Conservation (phyloP, 2,888 invertebrate genomes). For the Meiosimyza decipiens region DNA sequence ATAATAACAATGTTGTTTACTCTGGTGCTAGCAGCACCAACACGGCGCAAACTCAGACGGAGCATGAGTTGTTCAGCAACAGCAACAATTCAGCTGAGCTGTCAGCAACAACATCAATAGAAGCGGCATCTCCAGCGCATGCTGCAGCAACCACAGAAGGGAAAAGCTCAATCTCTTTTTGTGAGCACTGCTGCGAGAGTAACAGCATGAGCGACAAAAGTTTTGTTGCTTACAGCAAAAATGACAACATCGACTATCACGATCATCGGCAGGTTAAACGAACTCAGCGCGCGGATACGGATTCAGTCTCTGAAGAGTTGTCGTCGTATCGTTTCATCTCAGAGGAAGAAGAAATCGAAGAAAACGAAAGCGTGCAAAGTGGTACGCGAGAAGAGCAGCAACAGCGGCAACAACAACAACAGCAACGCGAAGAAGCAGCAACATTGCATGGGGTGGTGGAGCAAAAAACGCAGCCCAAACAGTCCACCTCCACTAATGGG, state of each 20-base stretch:
- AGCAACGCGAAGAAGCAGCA: slow-evolving; percentile 41
- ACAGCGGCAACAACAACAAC: slow-evolving; percentile 45
- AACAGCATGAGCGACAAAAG: slow-evolving; percentile 39
- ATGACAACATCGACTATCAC: slow-evolving; percentile 7
- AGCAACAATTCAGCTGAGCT: slow-evolving; percentile 37
- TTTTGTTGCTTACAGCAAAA: neutral
- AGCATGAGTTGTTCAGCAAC: slow-evolving; percentile 30
- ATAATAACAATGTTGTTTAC: slow-evolving; percentile 39
- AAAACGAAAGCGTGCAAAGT: slow-evolving; percentile 46
- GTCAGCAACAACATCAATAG: slow-evolving; percentile 16
- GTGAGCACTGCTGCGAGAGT: slow-evolving; percentile 59
- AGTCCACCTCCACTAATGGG: neutral
- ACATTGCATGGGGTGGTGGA: slow-evolving; percentile 39
- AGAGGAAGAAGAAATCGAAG: slow-evolving; percentile 58
- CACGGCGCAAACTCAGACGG: slow-evolving; percentile 31
- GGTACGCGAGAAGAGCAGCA: slow-evolving; percentile 12
- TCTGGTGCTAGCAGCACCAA: slow-evolving; percentile 34
- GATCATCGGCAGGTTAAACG: slow-evolving; percentile 45
- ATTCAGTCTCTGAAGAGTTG: slow-evolving; percentile 62
- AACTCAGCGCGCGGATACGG: slow-evolving; percentile 52
- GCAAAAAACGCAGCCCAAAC: neutral
- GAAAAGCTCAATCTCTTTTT: slow-evolving; percentile 57
- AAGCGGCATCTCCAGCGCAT: slow-evolving; percentile 4
- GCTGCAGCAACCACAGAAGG: slow-evolving; percentile 32
- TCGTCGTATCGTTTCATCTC: slow-evolving; percentile 64